Evolutionary conservation across 2,888 invertebrate species (phyloP), one percentile per base, ranked within the genome.

Genomic region (Caenorhabditis zanzibari): DNA sequence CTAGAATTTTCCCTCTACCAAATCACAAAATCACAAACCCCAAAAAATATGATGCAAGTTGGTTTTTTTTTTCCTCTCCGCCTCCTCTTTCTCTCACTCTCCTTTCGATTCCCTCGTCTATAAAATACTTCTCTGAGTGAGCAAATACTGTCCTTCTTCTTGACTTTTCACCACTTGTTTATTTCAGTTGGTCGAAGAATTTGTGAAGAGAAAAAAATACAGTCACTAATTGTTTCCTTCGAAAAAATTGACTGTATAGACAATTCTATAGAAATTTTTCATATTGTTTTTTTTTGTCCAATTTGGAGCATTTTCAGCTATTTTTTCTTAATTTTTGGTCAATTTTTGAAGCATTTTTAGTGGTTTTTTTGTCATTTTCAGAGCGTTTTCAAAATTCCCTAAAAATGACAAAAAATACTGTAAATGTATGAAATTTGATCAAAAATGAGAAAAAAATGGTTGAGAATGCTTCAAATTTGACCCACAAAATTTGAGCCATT

Each of bases 31-130:
- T 32, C 58, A 58, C 12, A 47, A 64, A 64, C 47, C 49, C 32
- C 49, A 66, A 66, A 66, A 66, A 52, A 58, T 56, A 56, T 58
- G 58, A 58, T 58, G 58, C 58, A 58, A 58, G 26, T 32, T 35
- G 10, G 9, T 16, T 14, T 32, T n/a, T 58, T 32, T 58, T n/a
- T 58, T 32, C 35, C 58, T 58, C 32, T 54, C 4, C 14, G 6
- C 14, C 26, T 24, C 12, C 14, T 14, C 24, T 24, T 14, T 1
- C 54, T 24, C 24, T 54, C 12, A 54, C 22, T n/a, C n/a, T n/a
- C n/a, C n/a, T n/a, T n/a, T n/a, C n/a, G n/a, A n/a, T n/a, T n/a
- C n/a, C n/a, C n/a, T n/a, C n/a, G n/a, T n/a, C 54, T 54, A 54
- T 54, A 54, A 54, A 54, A 54, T 26, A 54, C 24, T 54, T 38